Percentiles rank a stretch among this genome's conserved stretches.
These are phyloP conservation scores for Eupithecia exiguata DNA, from an alignment of 2,888 invertebrate genomes.

Conservation along the genomic window DNA sequence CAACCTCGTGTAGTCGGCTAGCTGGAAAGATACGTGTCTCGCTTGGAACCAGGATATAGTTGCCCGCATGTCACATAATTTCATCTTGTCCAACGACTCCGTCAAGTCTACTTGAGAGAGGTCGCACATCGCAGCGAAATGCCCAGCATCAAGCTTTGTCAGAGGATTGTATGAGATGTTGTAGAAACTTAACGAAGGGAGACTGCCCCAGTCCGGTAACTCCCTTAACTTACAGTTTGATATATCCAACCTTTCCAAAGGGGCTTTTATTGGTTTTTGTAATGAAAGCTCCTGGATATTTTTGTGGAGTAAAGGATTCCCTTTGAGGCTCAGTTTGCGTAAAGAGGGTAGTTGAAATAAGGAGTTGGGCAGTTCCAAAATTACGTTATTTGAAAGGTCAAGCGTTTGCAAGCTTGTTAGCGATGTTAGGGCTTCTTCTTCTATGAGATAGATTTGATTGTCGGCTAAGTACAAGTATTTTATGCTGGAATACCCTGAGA, in stretches of 20 bases:
- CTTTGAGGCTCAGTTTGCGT: slow-evolving; percentile 84
- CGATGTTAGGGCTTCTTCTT: slow-evolving; percentile 79
- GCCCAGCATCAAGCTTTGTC: slow-evolving; percentile 69
- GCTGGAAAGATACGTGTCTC: slow-evolving; percentile 61
- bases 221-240: slow-evolving; percentile 84
- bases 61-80: slow-evolving; percentile 64
- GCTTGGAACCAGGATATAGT: slow-evolving; percentile 72
- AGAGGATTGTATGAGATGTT: slow-evolving; percentile 86
- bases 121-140: slow-evolving; percentile 86
- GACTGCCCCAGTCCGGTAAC: slow-evolving; percentile 84
- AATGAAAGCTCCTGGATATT: slow-evolving; percentile 66
- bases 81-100: slow-evolving; percentile 62
- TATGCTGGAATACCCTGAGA: slow-evolving; percentile 79
- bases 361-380: slow-evolving; percentile 75
- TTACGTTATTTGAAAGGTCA: slow-evolving; percentile 83
- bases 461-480: slow-evolving; percentile 83
- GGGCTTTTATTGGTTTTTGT: slow-evolving; percentile 83
- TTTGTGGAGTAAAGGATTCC: slow-evolving; percentile 77
- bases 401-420: slow-evolving; percentile 80
- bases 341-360: slow-evolving; percentile 84
- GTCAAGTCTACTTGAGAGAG: slow-evolving; percentile 83
- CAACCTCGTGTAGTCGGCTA: slow-evolving; percentile 68
- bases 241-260: slow-evolving; percentile 83
- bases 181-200: slow-evolving; percentile 84
- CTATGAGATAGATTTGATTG: slow-evolving; percentile 82